These are phyloP conservation scores for Drosophila lacicola DNA, from an alignment of 2,888 invertebrate genomes.

Conservation along the genomic window DNA sequence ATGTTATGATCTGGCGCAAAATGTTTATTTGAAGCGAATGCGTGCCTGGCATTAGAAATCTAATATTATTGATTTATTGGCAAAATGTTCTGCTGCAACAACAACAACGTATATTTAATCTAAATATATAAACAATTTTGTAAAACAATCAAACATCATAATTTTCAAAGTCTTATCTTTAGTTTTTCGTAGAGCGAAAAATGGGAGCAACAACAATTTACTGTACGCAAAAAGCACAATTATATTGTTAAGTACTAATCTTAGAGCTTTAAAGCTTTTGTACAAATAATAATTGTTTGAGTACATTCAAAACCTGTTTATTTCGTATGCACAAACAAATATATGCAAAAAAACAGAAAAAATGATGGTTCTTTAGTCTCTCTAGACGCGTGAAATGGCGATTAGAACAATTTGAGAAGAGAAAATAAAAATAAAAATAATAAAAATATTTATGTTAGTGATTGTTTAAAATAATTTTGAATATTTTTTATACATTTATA, in stretches of 20 bases:
- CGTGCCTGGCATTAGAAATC: constrained; percentile 27
- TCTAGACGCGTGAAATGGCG: no score
- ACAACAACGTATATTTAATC: constrained; percentile 5
- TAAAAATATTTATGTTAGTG: no score
- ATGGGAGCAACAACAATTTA: not conserved
- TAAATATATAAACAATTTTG: not conserved
- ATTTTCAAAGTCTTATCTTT: constrained; percentile 2
- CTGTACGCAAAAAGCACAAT: constrained; percentile 2
- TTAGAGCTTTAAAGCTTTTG: constrained; percentile 9
- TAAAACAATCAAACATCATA: not conserved
- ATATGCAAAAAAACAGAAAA: not conserved
- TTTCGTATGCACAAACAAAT: not conserved
- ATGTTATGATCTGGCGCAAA: constrained; percentile 31
- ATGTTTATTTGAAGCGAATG: constrained; percentile 11
- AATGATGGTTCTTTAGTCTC: not conserved
- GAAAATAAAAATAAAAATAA: no score
- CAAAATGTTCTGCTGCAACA: constrained; percentile 16
- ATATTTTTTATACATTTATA: no score
- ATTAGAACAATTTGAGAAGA: no score
- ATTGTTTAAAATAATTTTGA: no score
- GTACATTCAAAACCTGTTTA: constrained; percentile 8
- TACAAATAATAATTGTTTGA: constrained; percentile 2
- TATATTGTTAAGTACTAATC: not conserved
- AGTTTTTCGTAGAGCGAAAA: no score
- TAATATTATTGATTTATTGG: constrained; percentile 56